Conservation (phyloP, 1,140 invertebrate genomes). For the Brachionus sp. region DNA sequence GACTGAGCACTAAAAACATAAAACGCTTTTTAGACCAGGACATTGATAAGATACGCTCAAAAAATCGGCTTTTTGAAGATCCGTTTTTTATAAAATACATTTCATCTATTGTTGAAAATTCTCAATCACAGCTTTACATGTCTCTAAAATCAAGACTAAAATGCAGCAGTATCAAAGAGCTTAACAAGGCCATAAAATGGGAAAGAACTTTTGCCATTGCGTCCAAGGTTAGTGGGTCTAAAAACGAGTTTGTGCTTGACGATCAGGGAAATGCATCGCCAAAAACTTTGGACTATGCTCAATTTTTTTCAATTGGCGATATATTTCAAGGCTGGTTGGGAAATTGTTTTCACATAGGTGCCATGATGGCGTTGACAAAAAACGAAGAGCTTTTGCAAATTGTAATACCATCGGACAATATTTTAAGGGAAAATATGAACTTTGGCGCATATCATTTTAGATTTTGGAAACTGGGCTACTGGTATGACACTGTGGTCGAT, state of each 20-base stretch:
- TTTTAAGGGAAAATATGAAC: slow-evolving; percentile 22
- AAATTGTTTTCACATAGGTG: slow-evolving; percentile 43
- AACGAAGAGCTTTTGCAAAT: slow-evolving; percentile 9
- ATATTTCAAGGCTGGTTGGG: slow-evolving; percentile 34
- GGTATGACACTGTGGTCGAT: slow-evolving; percentile 37
- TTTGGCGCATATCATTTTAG: slow-evolving; percentile 42
- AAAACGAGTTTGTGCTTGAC: slow-evolving; percentile 42
- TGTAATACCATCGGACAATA: slow-evolving; percentile 23
- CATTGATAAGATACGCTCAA: not conserved
- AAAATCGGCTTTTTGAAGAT: slow-evolving; percentile 16
- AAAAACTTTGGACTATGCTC: not conserved
- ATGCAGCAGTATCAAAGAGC: slow-evolving; percentile 1
- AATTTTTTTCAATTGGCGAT: slow-evolving; percentile 17
- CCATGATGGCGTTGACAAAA: slow-evolving; percentile 42
- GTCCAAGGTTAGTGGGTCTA: not conserved
- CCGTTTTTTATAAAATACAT: slow-evolving; percentile 34
- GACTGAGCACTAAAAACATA: not conserved
- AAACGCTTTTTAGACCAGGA: slow-evolving; percentile 10
- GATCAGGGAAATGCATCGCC: not conserved
- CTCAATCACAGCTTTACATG: slow-evolving; percentile 31
- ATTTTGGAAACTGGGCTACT: slow-evolving; percentile 42
- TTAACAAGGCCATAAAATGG: slow-evolving; percentile 39
- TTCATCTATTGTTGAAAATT: slow-evolving; percentile 32
- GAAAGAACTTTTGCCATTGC: slow-evolving; percentile 25
- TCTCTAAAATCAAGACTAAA: slow-evolving; percentile 24